Percentiles rank a stretch among this genome's conserved stretches.
phyloP scores from a whole-genome alignment of 2,113 vertebrate species.

The Pachyramphus minor region DNA sequence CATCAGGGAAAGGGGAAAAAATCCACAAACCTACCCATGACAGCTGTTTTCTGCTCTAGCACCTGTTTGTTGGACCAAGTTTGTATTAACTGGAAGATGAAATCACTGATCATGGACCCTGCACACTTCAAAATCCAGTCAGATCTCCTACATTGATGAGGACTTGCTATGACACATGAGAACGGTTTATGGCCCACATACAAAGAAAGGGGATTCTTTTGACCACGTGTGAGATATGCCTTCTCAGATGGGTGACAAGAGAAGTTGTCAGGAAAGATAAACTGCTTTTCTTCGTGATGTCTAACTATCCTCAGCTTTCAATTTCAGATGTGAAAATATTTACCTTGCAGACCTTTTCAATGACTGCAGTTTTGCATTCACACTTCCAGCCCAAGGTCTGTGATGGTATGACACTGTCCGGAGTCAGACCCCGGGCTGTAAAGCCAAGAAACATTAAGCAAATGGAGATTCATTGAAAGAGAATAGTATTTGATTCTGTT shows the following conservation, averaged over 20 bases:
- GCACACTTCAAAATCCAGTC: neutral
- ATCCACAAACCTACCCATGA: neutral
- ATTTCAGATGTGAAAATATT: neutral
- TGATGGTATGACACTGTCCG: neutral
- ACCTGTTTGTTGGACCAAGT: neutral
- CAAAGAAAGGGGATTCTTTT: neutral
- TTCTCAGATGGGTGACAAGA: neutral
- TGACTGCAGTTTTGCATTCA: neutral
- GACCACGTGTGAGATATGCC: neutral
- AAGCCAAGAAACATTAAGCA: slow-evolving; percentile 18
- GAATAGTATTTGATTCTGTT: slow-evolving; percentile 4
- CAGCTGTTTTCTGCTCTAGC: neutral
- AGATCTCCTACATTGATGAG: neutral
- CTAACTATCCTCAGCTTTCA: neutral
- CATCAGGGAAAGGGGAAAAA: neutral
- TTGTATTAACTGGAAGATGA: neutral
- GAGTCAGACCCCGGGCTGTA: slow-evolving; percentile 12
- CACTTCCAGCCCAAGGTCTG: neutral
- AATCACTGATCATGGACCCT: neutral
- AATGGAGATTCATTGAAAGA: neutral
- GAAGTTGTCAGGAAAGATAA: neutral
- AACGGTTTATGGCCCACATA: neutral
- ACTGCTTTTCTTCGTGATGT: neutral
- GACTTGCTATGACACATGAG: neutral
- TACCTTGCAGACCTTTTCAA: neutral